These are phyloP conservation scores for Pitta sordida DNA, from an alignment of 2,113 vertebrate species.

Conservation along the genomic window DNA sequence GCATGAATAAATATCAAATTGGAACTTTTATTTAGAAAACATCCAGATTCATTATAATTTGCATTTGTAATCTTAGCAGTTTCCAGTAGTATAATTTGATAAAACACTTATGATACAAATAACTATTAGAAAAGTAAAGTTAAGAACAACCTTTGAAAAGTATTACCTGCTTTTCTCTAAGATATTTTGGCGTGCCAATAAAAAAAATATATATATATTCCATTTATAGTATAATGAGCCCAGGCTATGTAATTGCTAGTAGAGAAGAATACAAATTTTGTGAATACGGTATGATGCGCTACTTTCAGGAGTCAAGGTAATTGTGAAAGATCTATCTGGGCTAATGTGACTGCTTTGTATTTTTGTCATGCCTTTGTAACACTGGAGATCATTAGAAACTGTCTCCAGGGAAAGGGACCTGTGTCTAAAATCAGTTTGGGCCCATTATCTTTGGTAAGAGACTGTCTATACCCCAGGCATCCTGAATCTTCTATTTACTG, in stretches of 20 bases:
- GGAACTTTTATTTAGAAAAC: not conserved
- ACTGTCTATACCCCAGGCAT: conserved; percentile 52
- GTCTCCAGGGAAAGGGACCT: conserved; percentile 50
- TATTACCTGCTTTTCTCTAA: not conserved
- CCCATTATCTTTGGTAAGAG: conserved; percentile 49
- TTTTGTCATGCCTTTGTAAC: conserved; percentile 59
- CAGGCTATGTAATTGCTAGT: not conserved
- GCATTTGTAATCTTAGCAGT: not conserved
- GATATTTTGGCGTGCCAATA: not conserved
- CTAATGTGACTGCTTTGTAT: conserved; percentile 37
- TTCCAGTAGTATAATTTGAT: not conserved
- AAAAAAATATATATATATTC: not conserved
- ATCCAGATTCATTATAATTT: not conserved
- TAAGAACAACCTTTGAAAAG: not conserved
- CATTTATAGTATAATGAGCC: not conserved
- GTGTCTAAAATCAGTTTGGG: conserved; percentile 62
- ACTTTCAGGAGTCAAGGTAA: conserved; percentile 33
- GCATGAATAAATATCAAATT: conserved; percentile 6
- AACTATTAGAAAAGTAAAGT: not conserved
- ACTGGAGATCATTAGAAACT: conserved; percentile 44
- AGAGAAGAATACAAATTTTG: conserved; percentile 13
- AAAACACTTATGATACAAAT: not conserved
- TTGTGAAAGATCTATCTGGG: conserved; percentile 29
- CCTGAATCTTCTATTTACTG: conserved; percentile 36
- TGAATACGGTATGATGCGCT: not conserved